Conservation (phyloP, 2,113 vertebrate species). For the Sylvietta virens region DNA sequence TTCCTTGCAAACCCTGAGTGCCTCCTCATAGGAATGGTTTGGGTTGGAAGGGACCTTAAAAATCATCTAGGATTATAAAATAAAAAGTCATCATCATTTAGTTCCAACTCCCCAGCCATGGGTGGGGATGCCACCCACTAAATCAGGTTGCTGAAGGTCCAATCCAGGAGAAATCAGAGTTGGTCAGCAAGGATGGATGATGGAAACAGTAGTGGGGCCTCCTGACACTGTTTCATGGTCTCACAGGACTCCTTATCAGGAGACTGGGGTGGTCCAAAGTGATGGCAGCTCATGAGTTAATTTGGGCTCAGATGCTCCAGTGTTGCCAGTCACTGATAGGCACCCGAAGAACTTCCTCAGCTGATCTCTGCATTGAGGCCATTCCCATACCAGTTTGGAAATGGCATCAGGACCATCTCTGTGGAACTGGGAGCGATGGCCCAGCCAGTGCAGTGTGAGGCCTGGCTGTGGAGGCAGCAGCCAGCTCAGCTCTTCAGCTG, state of each 20-base stretch:
- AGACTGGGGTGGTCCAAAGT: not conserved
- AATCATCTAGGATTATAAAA: not conserved
- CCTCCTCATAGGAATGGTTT: not conserved
- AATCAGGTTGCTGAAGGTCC: not conserved
- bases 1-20: not conserved
- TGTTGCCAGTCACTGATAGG: fast-evolving
- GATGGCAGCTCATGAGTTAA: not conserved
- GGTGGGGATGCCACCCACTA: not conserved
- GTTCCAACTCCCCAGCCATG: not conserved
- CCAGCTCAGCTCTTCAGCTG: not conserved
- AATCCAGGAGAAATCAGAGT: not conserved
- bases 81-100: not conserved
- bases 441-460: not conserved
- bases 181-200: not conserved
- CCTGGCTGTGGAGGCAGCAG: not conserved
- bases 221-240: not conserved
- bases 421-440: fast-evolving
- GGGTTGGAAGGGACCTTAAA: not conserved
- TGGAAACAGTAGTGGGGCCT: not conserved
- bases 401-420: not conserved
- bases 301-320: not conserved
- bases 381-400: not conserved
- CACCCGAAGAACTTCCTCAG: not conserved
- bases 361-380: not conserved
- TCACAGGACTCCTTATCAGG: not conserved